Evolutionary conservation across 2,888 invertebrate species (phyloP).

Genomic region (Timema cristinae): DNA sequence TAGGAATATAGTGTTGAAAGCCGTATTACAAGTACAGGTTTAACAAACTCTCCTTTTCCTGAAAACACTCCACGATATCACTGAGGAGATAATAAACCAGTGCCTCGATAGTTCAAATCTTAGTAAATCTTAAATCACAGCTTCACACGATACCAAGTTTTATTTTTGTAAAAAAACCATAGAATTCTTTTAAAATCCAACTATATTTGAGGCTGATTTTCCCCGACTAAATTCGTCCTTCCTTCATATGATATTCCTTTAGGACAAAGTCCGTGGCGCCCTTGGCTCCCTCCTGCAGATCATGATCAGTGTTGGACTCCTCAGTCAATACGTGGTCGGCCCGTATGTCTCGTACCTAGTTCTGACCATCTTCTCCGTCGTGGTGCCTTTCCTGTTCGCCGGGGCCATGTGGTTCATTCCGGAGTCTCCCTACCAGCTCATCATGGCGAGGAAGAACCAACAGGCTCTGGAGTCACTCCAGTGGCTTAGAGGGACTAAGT

Average conservation of each 20-base stretch:
- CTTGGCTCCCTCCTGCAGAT: slow-evolving; percentile 76
- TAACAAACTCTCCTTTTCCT: too few species aligned
- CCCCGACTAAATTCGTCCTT: too few species aligned
- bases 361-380: slow-evolving; percentile 58
- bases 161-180: too few species aligned
- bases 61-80: too few species aligned
- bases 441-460: slow-evolving; percentile 54
- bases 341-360: slow-evolving; percentile 63
- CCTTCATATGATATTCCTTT: slow-evolving; percentile 26
- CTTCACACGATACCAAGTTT: too few species aligned
- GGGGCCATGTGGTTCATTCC: slow-evolving; percentile 67
- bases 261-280: slow-evolving; percentile 74
- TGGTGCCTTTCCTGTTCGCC: slow-evolving; percentile 58
- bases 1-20: too few species aligned
- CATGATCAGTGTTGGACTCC: slow-evolving; percentile 64
- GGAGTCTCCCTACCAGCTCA: slow-evolving; percentile 72
- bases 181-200: too few species aligned
- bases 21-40: too few species aligned
- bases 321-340: slow-evolving; percentile 67
- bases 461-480: slow-evolving; percentile 62
- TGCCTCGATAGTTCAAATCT: too few species aligned
- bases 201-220: too few species aligned
- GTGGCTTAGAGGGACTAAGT: slow-evolving; percentile 59
- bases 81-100: too few species aligned
- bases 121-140: too few species aligned